These are phyloP conservation scores for Lasius fuliginosus DNA, from an alignment of 2,888 invertebrate genomes.

Conservation along the genomic window DNA sequence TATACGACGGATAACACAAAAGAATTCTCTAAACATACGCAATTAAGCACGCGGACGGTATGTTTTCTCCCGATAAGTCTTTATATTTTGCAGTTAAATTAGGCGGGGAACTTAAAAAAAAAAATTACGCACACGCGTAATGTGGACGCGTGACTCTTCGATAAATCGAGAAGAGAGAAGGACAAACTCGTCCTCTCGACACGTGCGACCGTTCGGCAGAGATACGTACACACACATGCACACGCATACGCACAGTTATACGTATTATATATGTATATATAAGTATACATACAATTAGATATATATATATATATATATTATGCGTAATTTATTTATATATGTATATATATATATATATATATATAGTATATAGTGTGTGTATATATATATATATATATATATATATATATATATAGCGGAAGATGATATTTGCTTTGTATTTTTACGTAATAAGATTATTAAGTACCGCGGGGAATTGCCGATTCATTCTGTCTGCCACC, in stretches of 20 bases:
- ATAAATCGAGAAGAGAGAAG: slow-evolving; percentile 30
- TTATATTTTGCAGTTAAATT: slow-evolving; percentile 25
- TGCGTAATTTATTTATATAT: not conserved
- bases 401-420: slow-evolving; percentile 56
- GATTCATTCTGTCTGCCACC: slow-evolving; percentile 92
- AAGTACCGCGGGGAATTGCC: slow-evolving; percentile 96
- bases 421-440: slow-evolving; percentile 46
- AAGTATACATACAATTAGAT: slow-evolving; percentile 77
- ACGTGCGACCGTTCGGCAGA: slow-evolving; percentile 77
- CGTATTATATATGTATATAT: slow-evolving; percentile 66
- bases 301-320: slow-evolving; percentile 60
- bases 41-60: slow-evolving; percentile 29
- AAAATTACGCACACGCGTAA: not conserved
- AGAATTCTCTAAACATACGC: slow-evolving; percentile 21
- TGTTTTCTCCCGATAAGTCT: slow-evolving; percentile 7
- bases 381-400: slow-evolving; percentile 54
- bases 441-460: slow-evolving; percentile 71
- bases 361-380: slow-evolving; percentile 57
- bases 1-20: slow-evolving; percentile 33
- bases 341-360: slow-evolving; percentile 48
- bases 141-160: not conserved
- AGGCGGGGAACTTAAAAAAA: not conserved
- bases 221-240: slow-evolving; percentile 81
- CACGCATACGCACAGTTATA: slow-evolving; percentile 80
- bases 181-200: not conserved